phyloP scores from a whole-genome alignment of 2,888 invertebrate genomes.

The Pocota personata region DNA sequence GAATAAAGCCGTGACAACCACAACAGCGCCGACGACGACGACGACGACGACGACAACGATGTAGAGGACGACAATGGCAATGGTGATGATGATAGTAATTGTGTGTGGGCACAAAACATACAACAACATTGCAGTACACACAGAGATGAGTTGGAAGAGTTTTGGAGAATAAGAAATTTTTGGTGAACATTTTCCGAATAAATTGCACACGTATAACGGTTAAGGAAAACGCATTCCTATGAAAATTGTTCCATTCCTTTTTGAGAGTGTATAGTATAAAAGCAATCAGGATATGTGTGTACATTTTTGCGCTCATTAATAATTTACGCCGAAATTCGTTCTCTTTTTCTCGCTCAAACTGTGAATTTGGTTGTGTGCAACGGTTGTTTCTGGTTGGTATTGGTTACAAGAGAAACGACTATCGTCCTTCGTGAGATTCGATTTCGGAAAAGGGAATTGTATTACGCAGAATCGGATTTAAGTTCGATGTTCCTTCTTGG shows the following conservation, averaged over 20 bases:
- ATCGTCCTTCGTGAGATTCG: slow-evolving; percentile 20
- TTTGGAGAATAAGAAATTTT: slow-evolving; percentile 43
- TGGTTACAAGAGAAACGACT: slow-evolving; percentile 39
- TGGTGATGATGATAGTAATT: slow-evolving; percentile 66
- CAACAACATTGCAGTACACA: slow-evolving; percentile 31
- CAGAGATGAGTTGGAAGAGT: slow-evolving; percentile 28
- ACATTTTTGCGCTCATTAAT: slow-evolving; percentile 60
- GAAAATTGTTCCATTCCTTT: neutral
- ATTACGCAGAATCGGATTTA: slow-evolving; percentile 22
- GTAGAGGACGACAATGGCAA: slow-evolving; percentile 60
- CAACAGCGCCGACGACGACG: slow-evolving; percentile 68
- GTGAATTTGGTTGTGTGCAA: neutral
- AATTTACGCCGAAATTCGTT: slow-evolving; percentile 51
- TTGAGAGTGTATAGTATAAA: slow-evolving; percentile 17
- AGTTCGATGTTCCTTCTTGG: neutral
- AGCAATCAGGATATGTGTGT: neutral
- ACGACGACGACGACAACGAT: slow-evolving; percentile 60
- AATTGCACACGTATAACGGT: slow-evolving; percentile 62
- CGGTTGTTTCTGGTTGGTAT: slow-evolving; percentile 22
- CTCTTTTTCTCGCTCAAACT: slow-evolving; percentile 45
- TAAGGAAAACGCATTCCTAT: slow-evolving; percentile 49
- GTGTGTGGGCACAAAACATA: slow-evolving; percentile 73
- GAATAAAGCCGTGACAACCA: slow-evolving; percentile 72
- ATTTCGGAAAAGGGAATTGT: slow-evolving; percentile 4
- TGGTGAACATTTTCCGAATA: slow-evolving; percentile 25